Conservation (phyloP, 2,797 vertebrate genomes). For the Megalops cyprinoides region DNA sequence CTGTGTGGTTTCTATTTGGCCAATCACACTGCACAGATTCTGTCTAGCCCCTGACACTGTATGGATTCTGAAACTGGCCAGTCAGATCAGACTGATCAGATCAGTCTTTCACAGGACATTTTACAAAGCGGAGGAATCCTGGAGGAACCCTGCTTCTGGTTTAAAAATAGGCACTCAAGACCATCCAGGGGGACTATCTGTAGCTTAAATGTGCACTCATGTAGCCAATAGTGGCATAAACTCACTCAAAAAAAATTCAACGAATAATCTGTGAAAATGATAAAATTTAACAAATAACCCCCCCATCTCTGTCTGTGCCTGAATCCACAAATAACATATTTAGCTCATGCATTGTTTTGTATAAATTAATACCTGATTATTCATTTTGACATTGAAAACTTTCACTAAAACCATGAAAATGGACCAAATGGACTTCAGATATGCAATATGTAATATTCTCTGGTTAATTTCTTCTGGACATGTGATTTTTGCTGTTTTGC, state of each 20-base stretch:
- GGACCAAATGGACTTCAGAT: neutral
- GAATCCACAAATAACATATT: neutral
- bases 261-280: no score
- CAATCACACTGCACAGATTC: neutral
- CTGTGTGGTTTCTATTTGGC: neutral
- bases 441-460: no score
- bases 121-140: slow-evolving; percentile 44
- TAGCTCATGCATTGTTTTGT: neutral
- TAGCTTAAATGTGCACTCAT: slow-evolving; percentile 50
- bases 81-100: slow-evolving; percentile 13
- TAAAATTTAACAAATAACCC: slow-evolving; percentile 29
- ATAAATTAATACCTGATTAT: neutral
- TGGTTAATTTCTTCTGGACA: neutral
- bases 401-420: neutral
- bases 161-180: slow-evolving; percentile 53
- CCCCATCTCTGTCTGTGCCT: slow-evolving; percentile 21
- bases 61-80: neutral
- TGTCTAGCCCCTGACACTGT: neutral
- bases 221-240: slow-evolving; percentile 47
- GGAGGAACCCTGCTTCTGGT: slow-evolving; percentile 41
- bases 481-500: neutral
- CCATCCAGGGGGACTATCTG: slow-evolving; percentile 36
- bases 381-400: neutral
- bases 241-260: slow-evolving; percentile 25
- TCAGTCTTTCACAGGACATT: neutral